Base-by-base conservation (phyloP, 2,888 invertebrate genomes). In the Trichacis sp. region DNA sequence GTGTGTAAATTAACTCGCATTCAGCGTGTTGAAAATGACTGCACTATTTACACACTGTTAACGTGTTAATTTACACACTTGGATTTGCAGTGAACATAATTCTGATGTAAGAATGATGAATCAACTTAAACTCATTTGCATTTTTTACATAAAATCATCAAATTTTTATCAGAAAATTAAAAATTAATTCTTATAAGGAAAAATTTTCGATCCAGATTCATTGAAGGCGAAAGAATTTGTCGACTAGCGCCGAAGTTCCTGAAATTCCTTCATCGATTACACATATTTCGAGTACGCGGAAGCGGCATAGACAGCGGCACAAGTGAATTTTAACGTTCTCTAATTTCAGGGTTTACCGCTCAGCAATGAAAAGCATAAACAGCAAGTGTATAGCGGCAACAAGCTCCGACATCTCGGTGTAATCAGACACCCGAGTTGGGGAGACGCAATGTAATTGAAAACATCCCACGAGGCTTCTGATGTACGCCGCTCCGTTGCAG, bases 381-480 rank as follows among this genome's bases (percentile, higher is more conserved):
- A 73, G 75, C 80, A 77, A 80, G 77, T 79, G 77, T 75, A 74
- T 73, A 75, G 73, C 71, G 72, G 76, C 74, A 70, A 68, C 73
- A 68, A 68, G 72, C 64, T 71, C 81, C 82, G 83, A 78, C 83
- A 84, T 84, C 83, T 82, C 81, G 79, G 80, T 82, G 83, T 84
- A 84, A 84, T 84, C 83, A 84, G 82, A 83, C 81, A 84, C 83
- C 81, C 71, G 52, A 67, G 51, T 56, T 61, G 70, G 64, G 62
- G 70, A 64, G 72, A 72, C 60, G 64, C 51, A 59, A 54, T 64
- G 52, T 69, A 72, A 72, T 72, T 70, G 71, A 71, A 73, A 71
- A 73, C 70, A 71, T 69, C 64, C 70, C 63, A 62, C 52, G 60
- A 68, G 47, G 52, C 68, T 51, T 68, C 59, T 68, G 64, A 68